Base-by-base conservation (phyloP, 2,113 vertebrate species). In the Scomber scombrus region DNA sequence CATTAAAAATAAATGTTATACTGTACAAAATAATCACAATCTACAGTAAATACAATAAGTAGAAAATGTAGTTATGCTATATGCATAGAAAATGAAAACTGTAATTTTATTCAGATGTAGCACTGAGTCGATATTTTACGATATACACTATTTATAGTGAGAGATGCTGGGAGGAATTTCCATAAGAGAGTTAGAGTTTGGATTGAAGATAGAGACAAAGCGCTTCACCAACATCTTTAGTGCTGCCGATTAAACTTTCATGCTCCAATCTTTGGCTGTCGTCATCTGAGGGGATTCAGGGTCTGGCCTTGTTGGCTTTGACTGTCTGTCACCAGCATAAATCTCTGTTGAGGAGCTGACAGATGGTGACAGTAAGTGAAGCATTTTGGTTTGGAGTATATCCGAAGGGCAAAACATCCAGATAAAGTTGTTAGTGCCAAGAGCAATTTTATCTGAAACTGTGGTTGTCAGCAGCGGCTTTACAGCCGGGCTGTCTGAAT, bases 351-450 rank as follows among this genome's bases (percentile, higher is more conserved):
- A 85, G 13, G 69, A 69, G 70, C 75, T 89, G 89, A 92, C 84
- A 89, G 80, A 85, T 58, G 75, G 71, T 73, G 87, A 85, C 78
- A 82, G 84, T 70, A 86, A 88, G 85, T 43, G 80, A 85, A 71
- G 58, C 50, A 29, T 89, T 90, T 85, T 70, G 73, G 72, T 79
- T 86, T n/a, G 56, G 79, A 87, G 88, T 85, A 67, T 82, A 76
- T 88, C 85, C 14, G 79, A 89, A 87, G 88, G 91, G 72, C 85
- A 90, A 78, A 85, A 86, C 88, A 85, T 80, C 71, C 85, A 68
- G 85, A 91, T 92, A 77, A 92, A 90, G 81, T 85, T 86, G 89
- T 88, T 75, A 63, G 68, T 85, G 86, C 86, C 85, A 46, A 57
- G 85, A 88, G 86, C 79, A 67, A 67, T 86, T 84, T 91, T 67